Evolutionary conservation across 2,113 vertebrate genomes (phyloP).

Genomic region (Bettongia penicillata): DNA sequence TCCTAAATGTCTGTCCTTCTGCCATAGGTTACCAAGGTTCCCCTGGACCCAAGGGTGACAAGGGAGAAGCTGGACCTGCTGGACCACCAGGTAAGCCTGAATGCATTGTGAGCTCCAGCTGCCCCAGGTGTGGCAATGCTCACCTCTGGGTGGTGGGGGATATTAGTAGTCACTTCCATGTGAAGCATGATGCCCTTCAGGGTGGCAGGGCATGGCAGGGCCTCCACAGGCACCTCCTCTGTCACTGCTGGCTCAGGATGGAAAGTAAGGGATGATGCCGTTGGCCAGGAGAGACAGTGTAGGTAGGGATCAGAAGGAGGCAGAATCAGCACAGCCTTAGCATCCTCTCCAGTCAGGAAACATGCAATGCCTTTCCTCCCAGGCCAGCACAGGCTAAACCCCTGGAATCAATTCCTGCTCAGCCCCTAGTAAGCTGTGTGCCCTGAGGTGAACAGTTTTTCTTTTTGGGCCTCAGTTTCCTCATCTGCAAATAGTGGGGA

Average conservation of each 20-base stretch:
- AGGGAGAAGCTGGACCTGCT: conserved; percentile 61
- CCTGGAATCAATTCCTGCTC: too few species aligned
- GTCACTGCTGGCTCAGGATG: background rate
- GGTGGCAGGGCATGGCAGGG: too few species aligned
- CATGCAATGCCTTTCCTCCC: fast-evolving
- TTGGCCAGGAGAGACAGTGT: too few species aligned
- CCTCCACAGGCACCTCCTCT: background rate
- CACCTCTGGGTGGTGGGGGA: too few species aligned
- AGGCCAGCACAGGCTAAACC: background rate
- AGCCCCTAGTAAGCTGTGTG: too few species aligned
- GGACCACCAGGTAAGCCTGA: conserved; percentile 69
- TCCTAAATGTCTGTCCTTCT: background rate
- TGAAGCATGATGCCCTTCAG: too few species aligned
- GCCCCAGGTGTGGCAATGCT: too few species aligned
- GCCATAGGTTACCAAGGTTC: conserved; percentile 64
- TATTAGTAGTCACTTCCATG: fast-evolving
- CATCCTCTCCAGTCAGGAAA: fast-evolving
- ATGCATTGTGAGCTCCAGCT: too few species aligned
- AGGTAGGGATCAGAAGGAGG: background rate
- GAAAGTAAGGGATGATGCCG: too few species aligned
- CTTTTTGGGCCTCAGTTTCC: too few species aligned
- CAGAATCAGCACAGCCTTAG: fast-evolving
- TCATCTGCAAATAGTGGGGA: too few species aligned
- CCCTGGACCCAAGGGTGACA: conserved; percentile 71
- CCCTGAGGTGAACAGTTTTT: too few species aligned